Base-by-base conservation (phyloP, 2,888 invertebrate species). In the Drosophila siamana region DNA sequence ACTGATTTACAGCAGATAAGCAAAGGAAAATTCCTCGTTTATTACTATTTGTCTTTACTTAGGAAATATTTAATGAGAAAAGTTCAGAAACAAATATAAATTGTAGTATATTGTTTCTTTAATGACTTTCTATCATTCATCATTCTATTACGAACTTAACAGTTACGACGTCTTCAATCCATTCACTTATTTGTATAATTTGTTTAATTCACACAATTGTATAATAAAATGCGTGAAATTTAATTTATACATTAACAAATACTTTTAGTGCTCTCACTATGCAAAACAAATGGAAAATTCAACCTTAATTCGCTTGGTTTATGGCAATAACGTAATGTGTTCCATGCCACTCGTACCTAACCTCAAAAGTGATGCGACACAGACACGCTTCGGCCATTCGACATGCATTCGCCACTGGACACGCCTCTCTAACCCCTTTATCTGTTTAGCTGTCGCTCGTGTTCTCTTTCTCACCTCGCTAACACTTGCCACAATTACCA, bases 401-500 rank as follows among this genome's bases (percentile, higher is more conserved):
- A 55, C 46, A 52, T 36, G 38, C 51, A 57, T 16, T 48, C 24
- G 13, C 26, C 7, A 7, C 16, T 48, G 36, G 46, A 70, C 77
- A 73, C 60, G 73, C 73, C 65, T 57, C 30, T 54, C 40, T 38
- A 50, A 55, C 46, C 63, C 46, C 28, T 69, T 61, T 9, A 33
- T 33, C 46, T 28, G 19, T 36, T 26, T 15, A n/a, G 9, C 9
- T 28, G 9, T 28, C 9, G 8, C 6, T 55, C 8, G 7, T 28
- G 9, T 41, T 30, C 11, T 33, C 33, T 52, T 13, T 11, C 8
- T 40, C 41, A 24, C 13, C 43, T 22, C 47, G n/a, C 46, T 28
- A 57, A 54, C 47, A 56, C 36, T 59, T 59, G 63, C 41, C 56
- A 69, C 85, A 82, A 73, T 64, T 69, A 52, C 55, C 55, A 41